A percentile compares a stretch with the other conserved stretches of the same genome.
Evolutionary conservation across 2,797 vertebrate species (phyloP).

Genomic region (Esox masquinongy): DNA sequence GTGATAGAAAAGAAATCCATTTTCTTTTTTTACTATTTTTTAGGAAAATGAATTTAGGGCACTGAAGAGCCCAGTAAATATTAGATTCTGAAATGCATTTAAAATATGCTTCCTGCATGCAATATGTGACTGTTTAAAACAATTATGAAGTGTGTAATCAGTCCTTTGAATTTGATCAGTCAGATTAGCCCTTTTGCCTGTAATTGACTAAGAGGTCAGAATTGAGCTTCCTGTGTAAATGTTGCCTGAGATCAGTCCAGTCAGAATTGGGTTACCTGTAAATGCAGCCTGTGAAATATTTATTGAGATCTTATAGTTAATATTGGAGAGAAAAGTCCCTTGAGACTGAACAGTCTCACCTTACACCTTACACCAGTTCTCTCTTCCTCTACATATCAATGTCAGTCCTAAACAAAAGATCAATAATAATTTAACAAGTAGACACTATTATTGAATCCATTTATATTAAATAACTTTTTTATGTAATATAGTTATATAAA

Average conservation of each 20-base stretch:
- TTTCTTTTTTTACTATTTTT: too few relatives aligned
- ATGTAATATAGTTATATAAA: neutral
- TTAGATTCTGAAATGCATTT: neutral
- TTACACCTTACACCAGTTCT: constrained; percentile 35
- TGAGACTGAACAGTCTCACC: constrained; percentile 8
- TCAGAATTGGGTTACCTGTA: neutral
- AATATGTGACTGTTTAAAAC: neutral
- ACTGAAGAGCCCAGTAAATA: constrained; percentile 1
- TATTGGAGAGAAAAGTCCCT: constrained; percentile 36
- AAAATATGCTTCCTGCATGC: neutral
- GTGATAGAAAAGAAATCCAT: too few relatives aligned
- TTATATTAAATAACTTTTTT: constrained; percentile 21
- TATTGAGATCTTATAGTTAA: constrained; percentile 59
- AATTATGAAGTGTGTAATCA: too few relatives aligned
- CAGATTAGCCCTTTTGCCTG: too few relatives aligned
- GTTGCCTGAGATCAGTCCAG: too few relatives aligned
- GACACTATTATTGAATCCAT: neutral
- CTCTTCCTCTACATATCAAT: constrained; percentile 38
- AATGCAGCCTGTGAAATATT: constrained; percentile 44
- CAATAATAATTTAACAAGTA: constrained; percentile 44
- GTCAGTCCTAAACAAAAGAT: constrained; percentile 27
- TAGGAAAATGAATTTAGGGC: neutral
- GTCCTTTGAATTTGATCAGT: too few relatives aligned
- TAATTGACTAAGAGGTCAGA: too few relatives aligned
- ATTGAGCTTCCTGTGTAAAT: neutral